Conservation (phyloP, 2,113 vertebrate genomes). For the Heterotis niloticus region DNA sequence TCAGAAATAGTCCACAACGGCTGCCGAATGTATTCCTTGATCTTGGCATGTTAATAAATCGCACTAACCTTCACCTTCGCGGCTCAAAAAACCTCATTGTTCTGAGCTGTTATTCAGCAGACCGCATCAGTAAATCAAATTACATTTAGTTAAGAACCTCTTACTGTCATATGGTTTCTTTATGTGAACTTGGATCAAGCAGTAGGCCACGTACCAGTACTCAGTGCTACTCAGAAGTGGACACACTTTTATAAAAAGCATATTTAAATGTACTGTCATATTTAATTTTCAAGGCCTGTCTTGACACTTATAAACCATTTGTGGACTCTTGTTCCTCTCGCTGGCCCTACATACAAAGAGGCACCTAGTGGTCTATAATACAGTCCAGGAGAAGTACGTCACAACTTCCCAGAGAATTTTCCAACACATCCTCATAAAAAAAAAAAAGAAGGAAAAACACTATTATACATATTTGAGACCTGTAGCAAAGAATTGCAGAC, state of each 20-base stretch:
- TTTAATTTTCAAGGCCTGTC: too few species aligned
- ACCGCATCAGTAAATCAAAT: not conserved
- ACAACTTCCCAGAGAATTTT: not conserved
- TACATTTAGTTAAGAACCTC: not conserved
- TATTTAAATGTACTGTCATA: too few species aligned
- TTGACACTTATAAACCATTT: too few species aligned
- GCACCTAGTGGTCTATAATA: too few species aligned
- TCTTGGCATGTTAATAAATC: not conserved
- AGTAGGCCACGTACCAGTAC: too few species aligned
- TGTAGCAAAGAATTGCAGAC: too few species aligned
- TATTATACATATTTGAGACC: not conserved
- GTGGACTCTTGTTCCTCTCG: too few species aligned
- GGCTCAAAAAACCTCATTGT: not conserved
- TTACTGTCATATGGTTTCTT: not conserved
- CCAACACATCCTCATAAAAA: not conserved
- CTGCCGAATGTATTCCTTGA: not conserved
- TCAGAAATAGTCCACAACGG: not conserved
- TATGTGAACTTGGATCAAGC: not conserved
- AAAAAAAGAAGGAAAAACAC: not conserved
- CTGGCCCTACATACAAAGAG: too few species aligned
- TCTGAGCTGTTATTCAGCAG: too few species aligned
- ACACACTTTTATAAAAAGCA: too few species aligned
- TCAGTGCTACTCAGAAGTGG: too few species aligned
- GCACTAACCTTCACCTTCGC: not conserved
- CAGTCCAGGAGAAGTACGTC: too few species aligned